These are phyloP conservation scores for Alligator sinensis DNA, from an alignment of 2,113 vertebrate species.

Conservation along the genomic window DNA sequence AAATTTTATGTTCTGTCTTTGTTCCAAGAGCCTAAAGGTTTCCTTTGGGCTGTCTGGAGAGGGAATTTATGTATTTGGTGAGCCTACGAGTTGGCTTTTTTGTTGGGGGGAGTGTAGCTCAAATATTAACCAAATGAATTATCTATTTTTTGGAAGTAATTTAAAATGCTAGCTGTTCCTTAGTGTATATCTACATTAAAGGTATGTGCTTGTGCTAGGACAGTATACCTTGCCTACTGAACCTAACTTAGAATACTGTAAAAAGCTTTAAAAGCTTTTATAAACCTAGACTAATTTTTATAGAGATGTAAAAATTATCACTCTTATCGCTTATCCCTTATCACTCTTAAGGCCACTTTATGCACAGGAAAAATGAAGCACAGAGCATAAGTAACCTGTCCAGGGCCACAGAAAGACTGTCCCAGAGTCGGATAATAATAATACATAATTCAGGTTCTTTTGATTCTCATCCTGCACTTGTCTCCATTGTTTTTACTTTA, in stretches of 20 bases:
- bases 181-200: not conserved
- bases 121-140: not conserved
- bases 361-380: not conserved
- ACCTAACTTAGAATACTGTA: not conserved
- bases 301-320: not conserved
- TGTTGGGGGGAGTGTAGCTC: constrained; percentile 1
- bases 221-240: not conserved
- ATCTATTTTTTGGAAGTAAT: not conserved
- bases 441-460: no score
- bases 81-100: constrained; percentile 1
- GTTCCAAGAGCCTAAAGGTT: not conserved
- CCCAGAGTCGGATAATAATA: no score
- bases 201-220: not conserved
- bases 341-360: not conserved
- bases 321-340: no score
- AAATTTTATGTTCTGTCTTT: not conserved
- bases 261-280: not conserved
- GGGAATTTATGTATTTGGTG: not conserved
- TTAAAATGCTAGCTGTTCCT: not conserved
- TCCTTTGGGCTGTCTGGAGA: not conserved
- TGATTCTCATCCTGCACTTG: not conserved
- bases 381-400: not conserved
- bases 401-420: not conserved
- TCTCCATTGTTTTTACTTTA: not conserved
- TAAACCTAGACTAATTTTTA: not conserved